These are phyloP conservation scores for Coregonus ussuriensis DNA, from an alignment of 2,797 vertebrate species.

Conservation along the genomic window DNA sequence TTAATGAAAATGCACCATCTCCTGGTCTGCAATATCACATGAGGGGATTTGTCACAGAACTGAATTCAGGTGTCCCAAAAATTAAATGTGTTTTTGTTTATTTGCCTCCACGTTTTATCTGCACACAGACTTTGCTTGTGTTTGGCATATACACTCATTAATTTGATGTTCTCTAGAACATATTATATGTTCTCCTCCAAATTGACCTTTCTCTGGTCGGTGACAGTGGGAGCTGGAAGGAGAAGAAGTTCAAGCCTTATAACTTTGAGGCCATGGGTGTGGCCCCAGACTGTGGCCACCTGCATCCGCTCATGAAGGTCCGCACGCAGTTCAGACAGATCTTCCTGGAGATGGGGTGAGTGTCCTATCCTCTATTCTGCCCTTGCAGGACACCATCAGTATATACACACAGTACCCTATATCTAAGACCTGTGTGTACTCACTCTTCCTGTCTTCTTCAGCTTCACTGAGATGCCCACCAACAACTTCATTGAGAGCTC, in stretches of 20 bases:
- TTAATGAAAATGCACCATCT: too few relatives aligned
- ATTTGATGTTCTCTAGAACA: neutral
- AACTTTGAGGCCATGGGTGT: conserved; percentile 88
- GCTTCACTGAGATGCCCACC: conserved; percentile 94
- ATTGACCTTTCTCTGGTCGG: neutral
- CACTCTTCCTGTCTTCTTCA: conserved; percentile 39
- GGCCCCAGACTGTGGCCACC: conserved; percentile 84
- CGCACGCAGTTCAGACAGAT: conserved; percentile 94
- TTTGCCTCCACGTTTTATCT: neutral
- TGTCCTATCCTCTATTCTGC: neutral
- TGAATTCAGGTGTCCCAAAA: conserved; percentile 34
- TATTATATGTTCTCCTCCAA: neutral
- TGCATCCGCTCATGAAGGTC: conserved; percentile 92
- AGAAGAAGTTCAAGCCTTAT: conserved; percentile 88
- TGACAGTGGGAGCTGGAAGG: conserved; percentile 87
- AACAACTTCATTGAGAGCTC: conserved; percentile 96
- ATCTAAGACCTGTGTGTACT: neutral
- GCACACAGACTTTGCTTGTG: neutral
- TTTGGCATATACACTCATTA: neutral
- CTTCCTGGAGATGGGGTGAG: conserved; percentile 97
- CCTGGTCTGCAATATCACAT: conserved; percentile 17
- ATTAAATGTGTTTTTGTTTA: neutral
- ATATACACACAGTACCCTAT: neutral
- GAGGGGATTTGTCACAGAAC: conserved; percentile 46
- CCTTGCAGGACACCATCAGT: neutral